Evolutionary conservation across 2,113 vertebrate species (phyloP).

Genomic region (Chloropsis cyanopogon): DNA sequence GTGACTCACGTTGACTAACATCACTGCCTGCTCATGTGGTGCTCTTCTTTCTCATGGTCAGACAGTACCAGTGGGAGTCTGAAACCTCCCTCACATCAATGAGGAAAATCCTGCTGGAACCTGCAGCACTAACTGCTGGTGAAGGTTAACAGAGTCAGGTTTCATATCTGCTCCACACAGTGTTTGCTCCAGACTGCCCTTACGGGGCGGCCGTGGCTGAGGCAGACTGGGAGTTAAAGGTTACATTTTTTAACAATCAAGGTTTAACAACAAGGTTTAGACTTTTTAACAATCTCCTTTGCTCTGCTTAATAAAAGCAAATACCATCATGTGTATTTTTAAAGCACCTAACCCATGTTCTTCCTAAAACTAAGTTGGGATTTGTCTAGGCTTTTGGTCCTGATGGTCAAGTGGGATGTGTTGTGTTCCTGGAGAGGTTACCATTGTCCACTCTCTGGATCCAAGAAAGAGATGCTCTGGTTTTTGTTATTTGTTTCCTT

Average conservation of each 20-base stretch:
- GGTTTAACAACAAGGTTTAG: too few relatives aligned
- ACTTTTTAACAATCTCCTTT: neutral
- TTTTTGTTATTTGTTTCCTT: slow-evolving; percentile 35
- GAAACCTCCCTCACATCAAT: neutral
- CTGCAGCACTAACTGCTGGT: neutral
- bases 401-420: neutral
- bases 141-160: slow-evolving; percentile 26
- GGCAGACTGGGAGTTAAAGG: neutral
- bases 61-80: neutral
- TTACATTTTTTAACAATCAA: neutral
- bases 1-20: neutral
- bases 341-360: neutral
- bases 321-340: neutral
- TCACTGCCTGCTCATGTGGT: neutral
- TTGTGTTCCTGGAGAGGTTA: neutral
- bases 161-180: neutral
- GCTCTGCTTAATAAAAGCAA: neutral
- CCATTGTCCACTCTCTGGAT: neutral
- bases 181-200: neutral
- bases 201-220: neutral
- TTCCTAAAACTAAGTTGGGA: neutral
- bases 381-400: neutral
- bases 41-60: neutral
- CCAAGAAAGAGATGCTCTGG: neutral
- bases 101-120: neutral